Evolutionary conservation across 2,113 vertebrate species (phyloP).

Genomic region (Tursiops truncatus): DNA sequence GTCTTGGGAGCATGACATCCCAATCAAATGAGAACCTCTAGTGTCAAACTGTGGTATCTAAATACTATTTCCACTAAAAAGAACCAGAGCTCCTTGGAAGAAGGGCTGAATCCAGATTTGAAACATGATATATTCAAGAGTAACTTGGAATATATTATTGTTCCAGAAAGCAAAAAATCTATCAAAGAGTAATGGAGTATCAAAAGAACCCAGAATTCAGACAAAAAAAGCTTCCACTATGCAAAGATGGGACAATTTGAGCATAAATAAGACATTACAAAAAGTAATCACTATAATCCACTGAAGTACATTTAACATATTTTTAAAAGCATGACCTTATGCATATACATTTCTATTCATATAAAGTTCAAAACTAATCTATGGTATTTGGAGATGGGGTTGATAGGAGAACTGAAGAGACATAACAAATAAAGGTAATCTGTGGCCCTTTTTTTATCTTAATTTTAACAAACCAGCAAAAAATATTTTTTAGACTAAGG

Average conservation of each 20-base stretch:
- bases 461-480: neutral
- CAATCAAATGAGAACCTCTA: neutral
- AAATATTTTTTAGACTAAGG: neutral
- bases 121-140: neutral
- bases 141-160: neutral
- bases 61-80: neutral
- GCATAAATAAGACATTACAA: neutral
- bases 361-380: neutral
- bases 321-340: neutral
- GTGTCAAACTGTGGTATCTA: neutral
- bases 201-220: neutral
- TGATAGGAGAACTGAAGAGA: neutral
- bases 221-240: neutral
- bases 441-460: neutral
- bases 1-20: neutral
- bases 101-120: neutral
- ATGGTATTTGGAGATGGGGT: neutral
- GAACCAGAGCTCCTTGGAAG: neutral
- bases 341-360: neutral
- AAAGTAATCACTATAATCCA: neutral
- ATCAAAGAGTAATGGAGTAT: neutral
- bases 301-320: neutral
- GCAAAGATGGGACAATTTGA: neutral
- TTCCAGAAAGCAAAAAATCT: neutral
- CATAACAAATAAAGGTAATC: neutral